Evolutionary conservation across 2,797 vertebrate genomes (phyloP), one percentile per base, ranked within the genome.

Genomic region (Sebastes kiyomatsui): DNA sequence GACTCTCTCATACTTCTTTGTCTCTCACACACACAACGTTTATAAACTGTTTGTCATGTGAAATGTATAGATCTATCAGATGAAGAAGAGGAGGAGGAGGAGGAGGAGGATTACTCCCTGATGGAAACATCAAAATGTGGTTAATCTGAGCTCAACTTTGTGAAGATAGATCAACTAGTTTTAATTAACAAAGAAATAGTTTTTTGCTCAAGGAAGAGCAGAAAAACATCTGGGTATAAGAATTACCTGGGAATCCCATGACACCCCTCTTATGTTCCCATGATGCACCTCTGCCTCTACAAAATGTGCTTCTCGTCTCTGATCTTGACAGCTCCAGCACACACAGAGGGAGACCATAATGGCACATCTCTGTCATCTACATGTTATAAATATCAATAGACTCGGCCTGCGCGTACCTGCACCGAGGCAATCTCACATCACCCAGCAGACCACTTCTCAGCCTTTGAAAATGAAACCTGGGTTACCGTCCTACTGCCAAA

Each of bases 351-450:
- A 42, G 72, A 22, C 10, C 56, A 75, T 80, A 83, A 87, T 77
- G 77, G 79, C 76, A 71, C 80, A 91, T 95, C 94, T 95, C 77
- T 86, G 84, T 89, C 88, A 88, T 92, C 90, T 87, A 77, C 90
- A 92, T 90, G 94, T 92, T 90, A 84, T 94, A 93, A 94, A 84
- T 91, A 92, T 91, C 84, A 90, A 90, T 76, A 86, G 77, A 81
- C 67, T 25, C 22, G 75, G 74, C 64, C 33, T 65, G 71, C 22
- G 62, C 14, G 42, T 79, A 79, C 74, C 73, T 80, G 75, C 76
- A 67, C 72, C 4, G 16, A 76, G 66, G 87, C 81, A 90, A 87
- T 87, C 75, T 83, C 81, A 66, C 66, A 16, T 79, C 82, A 69
- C 72, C 73, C 81, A 49, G 67, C 4, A 66, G 81, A 75, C 72